Evolutionary conservation across 2,888 invertebrate species (phyloP), one percentile per base, ranked within the genome.

Genomic region (Xylota sylvarum): DNA sequence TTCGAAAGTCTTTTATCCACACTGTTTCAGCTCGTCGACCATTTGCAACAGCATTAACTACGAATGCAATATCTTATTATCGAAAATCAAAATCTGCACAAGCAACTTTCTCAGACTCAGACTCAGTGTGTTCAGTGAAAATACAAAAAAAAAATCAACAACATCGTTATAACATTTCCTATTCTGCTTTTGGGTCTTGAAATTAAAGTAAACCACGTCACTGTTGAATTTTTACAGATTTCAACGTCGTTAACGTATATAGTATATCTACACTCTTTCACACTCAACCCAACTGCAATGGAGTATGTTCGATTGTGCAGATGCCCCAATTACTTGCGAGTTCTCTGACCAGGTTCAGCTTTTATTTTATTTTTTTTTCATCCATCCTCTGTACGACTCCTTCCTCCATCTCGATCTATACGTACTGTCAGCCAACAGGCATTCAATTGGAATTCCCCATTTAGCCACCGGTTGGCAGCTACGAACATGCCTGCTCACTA

Each of bases 401-500:
- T 46, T 56, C 23, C 23, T 23, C 3, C 23, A 23, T 23, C 30
- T 40, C 9, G 19, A 35, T 6, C 1, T 35, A 1, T 35, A 35
- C 35, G 7, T 40, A 35, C 50, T 58, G 52, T 12, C 43, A 62
- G 60, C 14, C 69, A 30, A 43, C 43, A 46, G 67, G 50, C 60
- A 77, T 60, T 77, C 60, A 62, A 69, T 77, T 77, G 69, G 78
- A 78, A 78, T 70, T 70, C 60, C 69, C 69, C 70, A 78, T 70
- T 70, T 62, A 62, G 78, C 78, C 69, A 78, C 78, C 69, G 78
- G 52, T 70, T 78, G 69, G 78, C 67, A 60, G 60, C 52, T 77
- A 60, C 17, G 14, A 43, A 60, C 40, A 69, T 69, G 52, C 40
- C 60, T 50, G 19, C 43, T 40, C 62, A 17, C 32, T 40, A 40